Base-by-base conservation (phyloP, 1,140 invertebrate species). In the Tribolium castaneum region DNA sequence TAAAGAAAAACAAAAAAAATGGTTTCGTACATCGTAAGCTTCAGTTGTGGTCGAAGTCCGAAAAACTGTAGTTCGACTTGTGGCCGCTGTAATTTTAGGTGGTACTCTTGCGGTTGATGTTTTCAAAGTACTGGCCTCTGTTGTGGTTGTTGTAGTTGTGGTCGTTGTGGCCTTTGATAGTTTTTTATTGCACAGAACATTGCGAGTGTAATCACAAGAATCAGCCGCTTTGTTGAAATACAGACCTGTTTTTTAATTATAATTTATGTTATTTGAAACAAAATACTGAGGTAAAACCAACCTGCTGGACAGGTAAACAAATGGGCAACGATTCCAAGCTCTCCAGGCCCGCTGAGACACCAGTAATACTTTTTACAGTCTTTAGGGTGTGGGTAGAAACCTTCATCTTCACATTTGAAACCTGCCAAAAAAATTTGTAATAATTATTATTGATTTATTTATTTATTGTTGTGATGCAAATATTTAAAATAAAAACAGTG, bases 301-400 rank as follows among this genome's bases (percentile, higher is more conserved):
- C 93, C 95, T 73, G 95, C 95, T 0, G 96, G 96, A 85, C 97
- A 98, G 2, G 95, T 97, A 84, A 98, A 98, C 82, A 96, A 94
- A 89, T 98, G 96, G 6, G 96, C 95, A 13, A 98, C 95, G 52
- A 97, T 93, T 52, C 96, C 96, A 25, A 97, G 88, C 78, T 96
- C 94, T 4, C 95, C 94, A 0, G 95, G 94, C 1, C 96, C 96
- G 83, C 94, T 95, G 51, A 98, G 87, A 86, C 96, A 98, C 96
- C 96, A 97, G 87, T 96, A 98, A 83, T 98, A 98, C 84, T 97
- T 97, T 85, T 96, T 96, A 86, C 96, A 98, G 84, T 97, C 96
- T 34, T 94, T 90, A 0, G 96, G 96, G 88, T 98, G 96, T n/a
- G 93, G 92, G 87, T 93, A 98, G 87, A 98, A 98, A 49, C 96